Evolutionary conservation across 2,888 invertebrate genomes (phyloP), one percentile per base, ranked within the genome.

Genomic region (Chrysotoxum bicinctum): DNA sequence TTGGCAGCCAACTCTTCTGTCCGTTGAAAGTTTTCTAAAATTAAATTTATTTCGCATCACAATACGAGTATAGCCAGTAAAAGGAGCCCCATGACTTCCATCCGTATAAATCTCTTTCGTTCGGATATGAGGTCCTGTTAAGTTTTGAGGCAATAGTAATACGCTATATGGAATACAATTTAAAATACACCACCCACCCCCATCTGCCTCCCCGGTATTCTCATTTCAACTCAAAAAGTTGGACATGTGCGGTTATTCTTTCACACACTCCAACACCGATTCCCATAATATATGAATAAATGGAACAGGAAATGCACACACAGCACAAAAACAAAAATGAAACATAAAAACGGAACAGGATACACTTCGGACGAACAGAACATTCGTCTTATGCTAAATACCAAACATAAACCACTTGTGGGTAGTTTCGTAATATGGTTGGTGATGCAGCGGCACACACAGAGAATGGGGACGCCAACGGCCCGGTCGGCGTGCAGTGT

Each of bases 351-450:
- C 58, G 50, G 50, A 30, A 66, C 66, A 50, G 80, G 68, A 62
- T 58, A 74, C 35, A 60, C 70, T 68, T 76, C 60, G 68, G 52
- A 32, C 21, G 40, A 73, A 68, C 52, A 37, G 69, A 76, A 72
- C 76, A 68, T 72, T 74, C 62, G 66, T 79, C 75, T 79, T 79
- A 84, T 84, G 84, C 84, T 84, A 79, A 84, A 84, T 79, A 79
- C 79, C 54, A 78, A 74, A 74, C 62, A 69, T 70, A 50, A 70
- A 78, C 78, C 69, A 69, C 62, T 74, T 78, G 74, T 73, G 70
- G 70, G 72, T n/a, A 19, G 6, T 35, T n/a, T 19, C 4, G n/a
- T 21, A 66, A 45, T 30, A 30, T 16, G 14, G 8, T n/a, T 8
- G 10, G 37, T 60, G 60, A 40, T 60, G 23, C 37, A 58, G 23